Evolutionary conservation across 2,888 invertebrate species (phyloP), one percentile per base, ranked within the genome.

Genomic region (Teleogryllus oceanicus): DNA sequence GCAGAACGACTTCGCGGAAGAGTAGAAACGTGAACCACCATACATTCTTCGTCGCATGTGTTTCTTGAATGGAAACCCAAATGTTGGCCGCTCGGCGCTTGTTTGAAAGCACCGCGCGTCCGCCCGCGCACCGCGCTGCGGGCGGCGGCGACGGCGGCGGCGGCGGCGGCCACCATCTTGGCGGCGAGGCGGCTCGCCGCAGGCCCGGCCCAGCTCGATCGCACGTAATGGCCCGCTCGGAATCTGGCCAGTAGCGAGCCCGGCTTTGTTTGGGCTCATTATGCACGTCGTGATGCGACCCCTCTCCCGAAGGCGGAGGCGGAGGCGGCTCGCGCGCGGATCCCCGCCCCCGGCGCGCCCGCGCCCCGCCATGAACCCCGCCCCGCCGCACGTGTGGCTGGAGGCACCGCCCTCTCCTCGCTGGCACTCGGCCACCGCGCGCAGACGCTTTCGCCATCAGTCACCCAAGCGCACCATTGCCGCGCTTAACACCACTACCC

Each of bases 241-340:
- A 62, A 62, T 62, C 62, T 62, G 62, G 62, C 62, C 62, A 62
- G 62, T 62, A 62, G 62, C 62, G 62, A 62, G 62, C 62, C 62
- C 16, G 62, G 62, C 62, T 62, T 62, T 62, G 62, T 62, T 62
- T 62, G 62, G 62, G 62, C 62, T 62, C 62, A 62, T 62, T 62
- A 62, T 62, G 62, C 62, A n/a, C 62, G 62, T 62, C 62, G 62
- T 62, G 62, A 62, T 16, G 62, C 62, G 62, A 62, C 62, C n/a
- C 62, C 62, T 62, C 62, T 62, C 62, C n/a, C 62, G 37, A 37
- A 37, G 37, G 37, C 37, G 37, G 37, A 1, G 21, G 21, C 21
- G 21, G 21, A 21, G 21, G 21, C 21, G 21, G 4, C 24, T 37
- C 24, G 24, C 24, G 24, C 37, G 37, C 37, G 37, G 37, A 37